Percentiles rank a stretch among this genome's conserved stretches.
phyloP scores from a whole-genome alignment of 1,140 invertebrate species.

The Melitaea cinxia region DNA sequence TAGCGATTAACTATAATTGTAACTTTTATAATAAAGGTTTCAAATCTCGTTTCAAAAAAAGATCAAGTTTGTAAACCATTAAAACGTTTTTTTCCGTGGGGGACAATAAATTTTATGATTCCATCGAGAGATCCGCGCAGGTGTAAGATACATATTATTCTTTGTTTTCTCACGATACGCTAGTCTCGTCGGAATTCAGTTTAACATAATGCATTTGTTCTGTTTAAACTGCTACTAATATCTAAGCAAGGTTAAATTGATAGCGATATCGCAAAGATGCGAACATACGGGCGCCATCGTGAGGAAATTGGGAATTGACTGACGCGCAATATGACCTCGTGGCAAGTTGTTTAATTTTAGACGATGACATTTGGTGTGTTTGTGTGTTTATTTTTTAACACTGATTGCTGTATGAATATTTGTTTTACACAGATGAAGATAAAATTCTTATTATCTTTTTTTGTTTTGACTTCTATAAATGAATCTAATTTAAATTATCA shows the following conservation, averaged over 20 bases:
- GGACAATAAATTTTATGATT: slow-evolving; percentile 19
- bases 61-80: slow-evolving; percentile 11
- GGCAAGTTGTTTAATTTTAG: slow-evolving; percentile 62
- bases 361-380: slow-evolving; percentile 20
- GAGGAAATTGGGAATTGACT: slow-evolving; percentile 47
- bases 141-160: slow-evolving; percentile 18
- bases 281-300: slow-evolving; percentile 54
- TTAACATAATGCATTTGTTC: slow-evolving; percentile 7
- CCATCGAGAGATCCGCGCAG: slow-evolving; percentile 19
- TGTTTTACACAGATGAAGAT: not conserved
- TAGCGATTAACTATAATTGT: not conserved
- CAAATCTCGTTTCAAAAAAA: not conserved
- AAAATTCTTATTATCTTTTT: not conserved
- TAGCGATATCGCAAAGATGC: slow-evolving; percentile 57
- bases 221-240: slow-evolving; percentile 48
- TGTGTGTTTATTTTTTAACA: not conserved
- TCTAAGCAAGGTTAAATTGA: slow-evolving; percentile 52
- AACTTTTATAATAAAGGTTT: not conserved
- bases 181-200: not conserved
- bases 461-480: not conserved
- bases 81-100: slow-evolving; percentile 1
- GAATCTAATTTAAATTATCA: too few species aligned
- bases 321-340: slow-evolving; percentile 62
- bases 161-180: slow-evolving; percentile 4
- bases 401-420: not conserved